Conservation (phyloP, 64 coral and sea anemone species). For the Catalaphyllia jardinei region DNA sequence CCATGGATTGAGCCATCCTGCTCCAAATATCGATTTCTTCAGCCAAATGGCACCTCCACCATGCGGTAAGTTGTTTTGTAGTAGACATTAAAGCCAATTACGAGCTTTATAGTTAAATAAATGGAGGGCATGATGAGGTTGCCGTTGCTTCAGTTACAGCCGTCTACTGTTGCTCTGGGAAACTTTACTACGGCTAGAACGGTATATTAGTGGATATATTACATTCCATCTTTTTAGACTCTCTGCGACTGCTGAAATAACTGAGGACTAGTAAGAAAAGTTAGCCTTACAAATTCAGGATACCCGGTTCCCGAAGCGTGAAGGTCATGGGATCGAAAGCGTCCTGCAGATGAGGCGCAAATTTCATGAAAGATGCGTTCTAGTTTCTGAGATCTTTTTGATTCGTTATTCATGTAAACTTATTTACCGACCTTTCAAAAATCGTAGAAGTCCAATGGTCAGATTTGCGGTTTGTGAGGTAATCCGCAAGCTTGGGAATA, state of each 20-base stretch:
- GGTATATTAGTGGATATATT: neutral
- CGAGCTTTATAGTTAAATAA: neutral
- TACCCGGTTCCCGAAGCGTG: neutral
- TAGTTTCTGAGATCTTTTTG: neutral
- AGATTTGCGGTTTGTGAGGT: neutral
- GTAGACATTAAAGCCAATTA: conserved; percentile 10
- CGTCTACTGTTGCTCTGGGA: neutral
- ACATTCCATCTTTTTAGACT: neutral
- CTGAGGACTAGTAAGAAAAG: neutral
- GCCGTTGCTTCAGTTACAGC: neutral
- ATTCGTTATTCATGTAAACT: neutral
- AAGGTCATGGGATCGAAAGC: conserved; percentile 13
- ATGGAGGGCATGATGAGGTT: neutral
- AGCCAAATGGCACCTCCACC: conserved; percentile 57
- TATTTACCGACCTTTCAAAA: neutral
- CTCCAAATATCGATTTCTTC: conserved; percentile 75
- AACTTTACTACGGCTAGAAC: neutral
- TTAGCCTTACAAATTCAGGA: neutral
- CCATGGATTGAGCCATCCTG: conserved; percentile 51
- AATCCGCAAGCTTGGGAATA: neutral
- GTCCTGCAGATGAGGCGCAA: neutral
- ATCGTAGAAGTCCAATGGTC: neutral
- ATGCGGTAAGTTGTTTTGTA: conserved; percentile 41
- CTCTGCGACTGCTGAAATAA: neutral
- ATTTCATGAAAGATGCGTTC: neutral